Percentiles rank a stretch among this genome's conserved stretches.
These are phyloP conservation scores for Alentia gelatinosa DNA, from an alignment of 2,888 invertebrate genomes.

Conservation along the genomic window DNA sequence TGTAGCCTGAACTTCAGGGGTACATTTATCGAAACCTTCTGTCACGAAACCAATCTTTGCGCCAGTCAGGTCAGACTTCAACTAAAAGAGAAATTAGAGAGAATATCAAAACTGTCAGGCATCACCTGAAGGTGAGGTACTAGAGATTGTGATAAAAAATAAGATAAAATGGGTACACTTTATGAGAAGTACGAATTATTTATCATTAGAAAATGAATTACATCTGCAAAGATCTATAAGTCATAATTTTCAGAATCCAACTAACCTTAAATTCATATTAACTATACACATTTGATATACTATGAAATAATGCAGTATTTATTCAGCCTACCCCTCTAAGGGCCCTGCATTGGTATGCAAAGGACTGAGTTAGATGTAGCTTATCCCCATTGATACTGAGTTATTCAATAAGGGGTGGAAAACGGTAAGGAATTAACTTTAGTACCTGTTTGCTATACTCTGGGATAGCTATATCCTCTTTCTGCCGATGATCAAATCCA, in stretches of 20 bases:
- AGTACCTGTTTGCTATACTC: constrained; percentile 69
- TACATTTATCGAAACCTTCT: constrained; percentile 73
- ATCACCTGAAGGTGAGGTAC: too few relatives aligned
- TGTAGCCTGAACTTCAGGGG: constrained; percentile 66
- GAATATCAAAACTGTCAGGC: background rate
- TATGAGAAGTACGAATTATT: background rate
- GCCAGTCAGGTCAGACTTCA: constrained; percentile 67
- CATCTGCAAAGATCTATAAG: background rate
- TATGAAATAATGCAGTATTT: too few relatives aligned
- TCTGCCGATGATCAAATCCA: constrained; percentile 69
- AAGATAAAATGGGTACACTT: too few relatives aligned
- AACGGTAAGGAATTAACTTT: background rate
- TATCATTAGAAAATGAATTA: background rate
- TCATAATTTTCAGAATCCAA: too few relatives aligned
- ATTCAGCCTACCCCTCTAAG: too few relatives aligned
- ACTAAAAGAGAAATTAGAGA: constrained; percentile 62
- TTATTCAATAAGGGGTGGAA: background rate
- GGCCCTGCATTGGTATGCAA: background rate
- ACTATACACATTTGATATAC: too few relatives aligned
- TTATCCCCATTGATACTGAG: background rate
- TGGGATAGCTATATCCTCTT: constrained; percentile 63
- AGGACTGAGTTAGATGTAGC: background rate
- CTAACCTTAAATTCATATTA: too few relatives aligned
- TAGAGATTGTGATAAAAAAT: too few relatives aligned
- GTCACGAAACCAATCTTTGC: constrained; percentile 72